Evolutionary conservation across 2,888 invertebrate species (phyloP).

Genomic region (Caenorhabditis zanzibari): DNA sequence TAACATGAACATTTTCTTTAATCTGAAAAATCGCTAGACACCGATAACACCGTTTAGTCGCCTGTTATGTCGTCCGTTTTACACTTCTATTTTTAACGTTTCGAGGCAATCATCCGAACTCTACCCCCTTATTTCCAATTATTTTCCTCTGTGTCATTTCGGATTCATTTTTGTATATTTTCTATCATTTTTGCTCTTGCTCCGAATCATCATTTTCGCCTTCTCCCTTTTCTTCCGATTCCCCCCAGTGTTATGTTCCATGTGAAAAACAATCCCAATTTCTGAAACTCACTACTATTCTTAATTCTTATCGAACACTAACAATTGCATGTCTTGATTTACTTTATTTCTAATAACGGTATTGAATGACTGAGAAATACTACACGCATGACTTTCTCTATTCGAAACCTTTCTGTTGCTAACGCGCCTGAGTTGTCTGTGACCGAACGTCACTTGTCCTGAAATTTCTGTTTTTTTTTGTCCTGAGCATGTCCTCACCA

Average conservation of each 20-base stretch:
- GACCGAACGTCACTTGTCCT: conserved; percentile 5
- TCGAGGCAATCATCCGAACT: conserved; percentile 6
- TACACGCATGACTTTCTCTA: conserved; percentile 16
- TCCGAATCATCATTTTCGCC: conserved; percentile 25
- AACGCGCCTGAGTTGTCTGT: conserved; percentile 12
- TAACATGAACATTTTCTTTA: conserved; percentile 22
- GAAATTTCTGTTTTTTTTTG: conserved; percentile 5
- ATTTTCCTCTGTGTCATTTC: conserved; percentile 53
- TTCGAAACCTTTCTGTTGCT: conserved; percentile 17
- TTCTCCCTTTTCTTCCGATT: conserved; percentile 32
- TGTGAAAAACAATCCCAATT: conserved; percentile 19
- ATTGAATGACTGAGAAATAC: background rate
- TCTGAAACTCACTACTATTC: background rate
- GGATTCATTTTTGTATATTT: conserved; percentile 20
- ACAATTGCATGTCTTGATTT: conserved; percentile 17
- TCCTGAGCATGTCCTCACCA: conserved; percentile 38
- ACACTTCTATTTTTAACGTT: conserved; percentile 59
- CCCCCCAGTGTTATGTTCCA: conserved; percentile 59
- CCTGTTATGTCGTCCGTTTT: conserved; percentile 54
- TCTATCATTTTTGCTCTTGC: conserved; percentile 37
- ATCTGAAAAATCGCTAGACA: conserved; percentile 33
- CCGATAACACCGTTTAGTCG: conserved; percentile 31
- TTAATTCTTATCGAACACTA: background rate
- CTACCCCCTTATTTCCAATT: conserved; percentile 15
- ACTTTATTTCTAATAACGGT: background rate